Percentiles rank a stretch among this genome's conserved stretches.
Conservation (phyloP, 2,888 invertebrate genomes). For the Cryptocheilus praepositus region DNA sequence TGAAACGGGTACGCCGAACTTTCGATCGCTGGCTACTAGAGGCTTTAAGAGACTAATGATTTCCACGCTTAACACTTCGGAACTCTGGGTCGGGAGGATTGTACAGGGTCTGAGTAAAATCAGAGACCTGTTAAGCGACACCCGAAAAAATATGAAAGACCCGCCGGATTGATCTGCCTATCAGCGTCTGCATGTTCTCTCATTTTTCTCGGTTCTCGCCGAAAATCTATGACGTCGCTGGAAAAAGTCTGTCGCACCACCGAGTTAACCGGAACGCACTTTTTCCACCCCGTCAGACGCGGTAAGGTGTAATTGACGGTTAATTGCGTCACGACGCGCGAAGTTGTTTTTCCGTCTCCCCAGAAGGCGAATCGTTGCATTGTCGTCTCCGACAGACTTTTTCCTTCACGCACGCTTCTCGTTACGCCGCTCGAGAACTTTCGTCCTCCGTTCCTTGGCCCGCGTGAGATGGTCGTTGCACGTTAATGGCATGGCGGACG, state of each 20-base stretch:
- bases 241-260: not conserved
- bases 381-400: not conserved
- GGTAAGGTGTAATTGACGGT: too few species aligned
- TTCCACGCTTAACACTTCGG: slow-evolving; percentile 58
- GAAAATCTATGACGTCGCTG: not conserved
- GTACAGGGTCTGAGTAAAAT: slow-evolving; percentile 61
- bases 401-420: slow-evolving; percentile 19
- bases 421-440: slow-evolving; percentile 42
- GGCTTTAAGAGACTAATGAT: slow-evolving; percentile 69
- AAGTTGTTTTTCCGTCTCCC: too few species aligned
- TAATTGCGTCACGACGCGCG: too few species aligned
- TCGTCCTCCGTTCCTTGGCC: slow-evolving; percentile 40
- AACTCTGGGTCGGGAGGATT: slow-evolving; percentile 59
- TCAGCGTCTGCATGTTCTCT: not conserved
- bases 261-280: not conserved
- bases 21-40: slow-evolving; percentile 43
- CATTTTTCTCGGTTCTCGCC: slow-evolving; percentile 8
- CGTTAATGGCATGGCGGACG: slow-evolving; percentile 30
- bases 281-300: too few species aligned
- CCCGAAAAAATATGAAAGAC: slow-evolving; percentile 48
- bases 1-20: slow-evolving; percentile 9
- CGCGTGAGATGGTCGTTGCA: slow-evolving; percentile 20
- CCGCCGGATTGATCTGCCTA: slow-evolving; percentile 40
- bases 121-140: slow-evolving; percentile 55
- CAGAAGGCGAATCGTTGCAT: too few species aligned